phyloP scores from a whole-genome alignment of 2,113 vertebrate genomes.

The Stigmatopora nigra region DNA sequence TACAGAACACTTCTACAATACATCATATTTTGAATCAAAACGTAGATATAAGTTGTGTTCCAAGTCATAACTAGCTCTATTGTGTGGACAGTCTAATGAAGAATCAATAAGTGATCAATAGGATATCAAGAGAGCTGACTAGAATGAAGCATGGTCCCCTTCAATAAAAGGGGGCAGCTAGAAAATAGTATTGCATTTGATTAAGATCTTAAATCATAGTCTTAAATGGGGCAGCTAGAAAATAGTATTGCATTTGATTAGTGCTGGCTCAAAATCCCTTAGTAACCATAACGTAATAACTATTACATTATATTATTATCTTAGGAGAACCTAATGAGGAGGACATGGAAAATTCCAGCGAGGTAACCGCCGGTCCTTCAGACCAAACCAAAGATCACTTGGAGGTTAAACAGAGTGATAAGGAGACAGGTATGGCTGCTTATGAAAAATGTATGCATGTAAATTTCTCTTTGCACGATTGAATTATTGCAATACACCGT shows the following conservation, averaged over 20 bases:
- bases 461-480: not conserved
- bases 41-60: conserved; percentile 51
- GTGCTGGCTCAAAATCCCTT: conserved; percentile 16
- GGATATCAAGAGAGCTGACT: conserved; percentile 46
- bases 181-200: conserved; percentile 12
- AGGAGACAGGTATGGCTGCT: conserved; percentile 72
- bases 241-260: conserved; percentile 23
- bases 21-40: conserved; percentile 47
- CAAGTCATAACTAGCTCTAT: conserved; percentile 61
- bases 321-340: conserved; percentile 84
- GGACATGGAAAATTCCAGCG: conserved; percentile 79
- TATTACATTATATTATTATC: conserved; percentile 30
- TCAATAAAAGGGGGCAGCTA: conserved; percentile 36
- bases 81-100: conserved; percentile 70
- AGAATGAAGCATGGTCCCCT: conserved; percentile 53
- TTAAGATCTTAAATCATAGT: too few relatives aligned
- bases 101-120: conserved; percentile 73
- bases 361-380: conserved; percentile 73
- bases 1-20: conserved; percentile 23
- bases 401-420: conserved; percentile 72
- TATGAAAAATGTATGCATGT: not conserved
- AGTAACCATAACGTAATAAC: conserved; percentile 35
- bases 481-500: not conserved
- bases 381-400: conserved; percentile 82
- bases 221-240: conserved; percentile 17